Evolutionary conservation across 2,888 invertebrate genomes (phyloP), one percentile per base, ranked within the genome.

Genomic region (Corbicula japonica): DNA sequence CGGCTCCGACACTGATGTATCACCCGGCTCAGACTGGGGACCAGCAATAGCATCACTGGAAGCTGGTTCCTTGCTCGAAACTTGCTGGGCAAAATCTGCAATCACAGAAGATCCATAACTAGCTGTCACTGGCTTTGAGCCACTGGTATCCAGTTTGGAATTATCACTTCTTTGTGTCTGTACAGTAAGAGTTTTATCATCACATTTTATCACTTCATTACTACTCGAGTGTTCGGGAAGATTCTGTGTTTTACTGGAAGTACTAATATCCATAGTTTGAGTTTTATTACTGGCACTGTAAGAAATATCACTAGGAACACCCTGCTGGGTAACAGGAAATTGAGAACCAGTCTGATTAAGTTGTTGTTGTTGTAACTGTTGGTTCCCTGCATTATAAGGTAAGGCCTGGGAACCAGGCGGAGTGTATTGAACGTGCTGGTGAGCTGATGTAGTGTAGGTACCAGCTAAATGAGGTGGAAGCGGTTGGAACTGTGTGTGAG

Each of bases 401-500:
- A 69, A 26, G 0, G 74, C 54, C 32, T 74, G 81, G 15, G 61
- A 46, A 34, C 52, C 46, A 21, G 76, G 76, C 18, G 77, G 68
- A 18, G 68, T 56, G 62, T 54, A 84, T 2, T 71, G 76, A 23
- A 63, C 44, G 10, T 75, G 69, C 21, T 76, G 80, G 41, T 79
- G 79, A 30, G 80, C 61, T 23, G 84, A 69, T 4, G 81, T 80
- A n/a, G 79, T 83, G 73, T 83, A 79, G 8, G 72, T 77, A 35
- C 74, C 72, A 18, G 77, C 66, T 34, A 68, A 32, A 38, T 73
- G 73, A 5, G 65, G 70, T 46, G 46, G 50, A 8, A 48, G 54
- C 28, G 70, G 77, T 46, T 71, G 80, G 61, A 70, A 83, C 32
- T 84, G 84, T 15, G 78, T 80, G 34, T 80, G 80, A 35, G 72